Base-by-base conservation (phyloP, 1,140 invertebrate genomes). In the Lamellibrachia luymesi region DNA sequence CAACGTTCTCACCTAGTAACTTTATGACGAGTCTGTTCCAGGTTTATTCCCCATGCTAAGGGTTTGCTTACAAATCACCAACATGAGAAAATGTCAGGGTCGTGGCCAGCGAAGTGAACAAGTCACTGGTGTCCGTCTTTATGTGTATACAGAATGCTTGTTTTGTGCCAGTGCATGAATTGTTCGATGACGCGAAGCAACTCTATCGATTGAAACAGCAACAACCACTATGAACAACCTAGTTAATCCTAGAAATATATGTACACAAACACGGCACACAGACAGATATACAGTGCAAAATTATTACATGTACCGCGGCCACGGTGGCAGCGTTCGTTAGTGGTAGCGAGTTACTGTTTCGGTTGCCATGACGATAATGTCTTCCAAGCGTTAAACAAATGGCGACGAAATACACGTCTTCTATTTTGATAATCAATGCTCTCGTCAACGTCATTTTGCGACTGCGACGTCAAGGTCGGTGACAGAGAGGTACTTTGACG, bases 211-310 rank as follows among this genome's bases (percentile, higher is more conserved):
- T 80, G 64, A 80, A 80, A 80, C 64, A 22, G 64, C 64, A 80
- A 80, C 64, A 80, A 80, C 64, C 64, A 80, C 13, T 80, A 80
- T 80, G 64, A 80, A 80, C 64, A 56, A 6, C 52, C 52, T 56
- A 56, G 52, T 56, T 56, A 56, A 56, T 56, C 64, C 64, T 80
- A 80, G 64, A 80, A 80, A 80, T 80, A 80, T 80, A 80, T 80
- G 17, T 22, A 80, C 64, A 80, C 17, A 80, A 80, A 80, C 64
- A 80, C 64, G 4, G 64, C 64, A 80, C 64, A 2, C 64, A 80
- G 13, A 80, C 64, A 38, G 38, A 38, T 38, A 38, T 38, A 80
- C 64, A 17, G 64, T 22, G 64, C 64, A 80, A 80, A 80, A 80
- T 80, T 22, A 80, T 80, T 10, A 80, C 64, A 22, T 80, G 13